A percentile compares a stretch with the other conserved stretches of the same genome.
phyloP scores from a whole-genome alignment of 2,797 vertebrate species.

The Neosalanx taihuensis region DNA sequence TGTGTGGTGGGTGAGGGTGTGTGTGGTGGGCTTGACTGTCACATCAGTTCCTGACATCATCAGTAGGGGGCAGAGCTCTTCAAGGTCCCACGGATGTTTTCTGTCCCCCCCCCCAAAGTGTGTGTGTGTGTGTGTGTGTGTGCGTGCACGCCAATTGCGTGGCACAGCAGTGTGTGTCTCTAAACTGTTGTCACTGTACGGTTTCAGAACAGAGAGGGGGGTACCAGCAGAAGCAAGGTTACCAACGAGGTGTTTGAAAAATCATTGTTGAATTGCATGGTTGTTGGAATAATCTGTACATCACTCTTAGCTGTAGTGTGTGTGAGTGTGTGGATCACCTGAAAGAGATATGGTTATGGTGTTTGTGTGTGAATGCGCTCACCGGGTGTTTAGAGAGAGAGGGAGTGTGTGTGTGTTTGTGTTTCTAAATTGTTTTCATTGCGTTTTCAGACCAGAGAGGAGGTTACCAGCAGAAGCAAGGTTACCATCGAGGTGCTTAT shows the following conservation, averaged over 20 bases:
- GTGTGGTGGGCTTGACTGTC: too few relatives aligned
- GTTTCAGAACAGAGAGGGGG: slow-evolving; percentile 30
- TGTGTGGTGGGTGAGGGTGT: too few relatives aligned
- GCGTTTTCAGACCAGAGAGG: slow-evolving; percentile 40
- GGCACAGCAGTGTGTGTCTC: background rate
- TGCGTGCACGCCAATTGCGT: background rate
- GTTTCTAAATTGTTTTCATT: slow-evolving; percentile 3
- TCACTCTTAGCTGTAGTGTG: background rate
- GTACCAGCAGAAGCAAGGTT: slow-evolving; percentile 28
- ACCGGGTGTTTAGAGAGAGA: background rate
- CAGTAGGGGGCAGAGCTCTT: too few relatives aligned
- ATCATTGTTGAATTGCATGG: slow-evolving; percentile 12
- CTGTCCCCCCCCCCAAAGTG: background rate
- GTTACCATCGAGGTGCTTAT: slow-evolving; percentile 21
- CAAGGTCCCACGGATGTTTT: background rate
- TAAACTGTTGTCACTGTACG: slow-evolving; percentile 23
- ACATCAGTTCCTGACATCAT: too few relatives aligned
- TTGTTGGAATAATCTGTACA: background rate
- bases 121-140: background rate
- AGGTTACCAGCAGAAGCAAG: slow-evolving; percentile 17
- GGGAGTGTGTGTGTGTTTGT: background rate
- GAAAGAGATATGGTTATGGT: background rate
- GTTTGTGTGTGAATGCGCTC: background rate
- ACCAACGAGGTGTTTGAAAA: slow-evolving; percentile 18
- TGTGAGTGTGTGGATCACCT: background rate